Conservation (phyloP, 2,113 vertebrate genomes). For the Synodontis membranacea region DNA sequence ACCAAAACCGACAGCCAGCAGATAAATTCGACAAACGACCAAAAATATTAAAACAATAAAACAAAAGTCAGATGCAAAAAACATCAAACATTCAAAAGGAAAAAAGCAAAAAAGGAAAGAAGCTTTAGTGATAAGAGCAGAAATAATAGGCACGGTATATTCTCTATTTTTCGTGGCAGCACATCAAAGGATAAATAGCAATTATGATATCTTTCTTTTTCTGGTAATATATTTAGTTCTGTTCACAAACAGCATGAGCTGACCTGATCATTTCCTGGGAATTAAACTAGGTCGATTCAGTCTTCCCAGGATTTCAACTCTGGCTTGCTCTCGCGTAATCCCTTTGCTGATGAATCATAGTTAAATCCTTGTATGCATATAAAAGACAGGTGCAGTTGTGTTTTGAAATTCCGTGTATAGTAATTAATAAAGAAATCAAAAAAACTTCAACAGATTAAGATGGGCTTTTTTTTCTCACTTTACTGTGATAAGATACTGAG, state of each 20-base stretch:
- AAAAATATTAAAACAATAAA: background rate
- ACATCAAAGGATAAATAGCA: background rate
- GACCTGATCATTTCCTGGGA: background rate
- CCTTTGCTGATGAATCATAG: background rate
- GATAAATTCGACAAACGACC: background rate
- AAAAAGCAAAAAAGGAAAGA: background rate
- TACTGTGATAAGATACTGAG: background rate
- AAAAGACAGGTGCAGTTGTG: background rate
- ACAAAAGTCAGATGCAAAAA: background rate
- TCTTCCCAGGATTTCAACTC: background rate
- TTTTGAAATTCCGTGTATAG: background rate
- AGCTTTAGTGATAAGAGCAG: background rate
- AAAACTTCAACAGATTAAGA: background rate
- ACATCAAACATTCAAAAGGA: background rate
- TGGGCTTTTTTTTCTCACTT: background rate
- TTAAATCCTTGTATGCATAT: background rate
- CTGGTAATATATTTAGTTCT: background rate
- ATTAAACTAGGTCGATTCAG: background rate
- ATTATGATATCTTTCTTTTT: background rate
- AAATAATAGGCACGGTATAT: background rate
- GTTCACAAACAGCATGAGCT: background rate
- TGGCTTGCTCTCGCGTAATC: background rate
- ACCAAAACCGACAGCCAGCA: background rate
- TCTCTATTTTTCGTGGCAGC: too few species aligned
- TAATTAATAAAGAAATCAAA: constrained; percentile 22